phyloP scores from a whole-genome alignment of 2,797 vertebrate genomes.

The Pitangus sulphuratus region DNA sequence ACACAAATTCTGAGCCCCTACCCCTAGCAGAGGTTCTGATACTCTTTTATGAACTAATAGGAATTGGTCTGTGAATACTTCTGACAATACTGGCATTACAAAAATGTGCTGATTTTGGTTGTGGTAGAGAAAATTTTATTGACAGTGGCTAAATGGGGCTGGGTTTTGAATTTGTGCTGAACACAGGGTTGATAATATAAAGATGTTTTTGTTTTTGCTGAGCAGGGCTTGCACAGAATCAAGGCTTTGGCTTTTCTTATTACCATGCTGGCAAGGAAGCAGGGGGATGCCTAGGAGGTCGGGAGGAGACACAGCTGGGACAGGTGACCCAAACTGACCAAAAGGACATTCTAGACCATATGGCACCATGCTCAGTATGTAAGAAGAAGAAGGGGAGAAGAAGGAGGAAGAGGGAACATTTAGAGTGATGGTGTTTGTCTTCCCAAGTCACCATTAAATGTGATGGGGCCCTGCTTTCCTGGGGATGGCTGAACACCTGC shows the following conservation, averaged over 20 bases:
- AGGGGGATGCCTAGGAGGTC: fast-evolving
- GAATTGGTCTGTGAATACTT: neutral
- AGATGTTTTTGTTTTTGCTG: neutral
- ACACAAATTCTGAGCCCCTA: neutral
- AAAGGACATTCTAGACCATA: neutral
- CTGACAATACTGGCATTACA: neutral
- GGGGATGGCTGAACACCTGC: neutral
- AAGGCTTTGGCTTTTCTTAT: neutral
- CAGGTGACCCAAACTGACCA: neutral
- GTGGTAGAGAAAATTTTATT: neutral
- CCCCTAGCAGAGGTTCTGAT: neutral
- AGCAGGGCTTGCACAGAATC: neutral
- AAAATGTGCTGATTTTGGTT: neutral
- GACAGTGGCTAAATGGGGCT: neutral
- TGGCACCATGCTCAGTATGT: no score
- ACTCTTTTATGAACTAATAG: neutral
- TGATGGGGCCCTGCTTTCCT: neutral
- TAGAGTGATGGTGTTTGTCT: neutral
- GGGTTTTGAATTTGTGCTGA: neutral
- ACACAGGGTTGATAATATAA: neutral
- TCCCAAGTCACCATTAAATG: neutral
- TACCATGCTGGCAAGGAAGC: fast-evolving
- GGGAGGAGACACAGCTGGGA: neutral
- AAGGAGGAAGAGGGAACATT: neutral
- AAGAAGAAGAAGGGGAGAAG: no score